These are phyloP conservation scores for Nowickia ferox DNA, from an alignment of 2,888 invertebrate genomes.

Conservation along the genomic window DNA sequence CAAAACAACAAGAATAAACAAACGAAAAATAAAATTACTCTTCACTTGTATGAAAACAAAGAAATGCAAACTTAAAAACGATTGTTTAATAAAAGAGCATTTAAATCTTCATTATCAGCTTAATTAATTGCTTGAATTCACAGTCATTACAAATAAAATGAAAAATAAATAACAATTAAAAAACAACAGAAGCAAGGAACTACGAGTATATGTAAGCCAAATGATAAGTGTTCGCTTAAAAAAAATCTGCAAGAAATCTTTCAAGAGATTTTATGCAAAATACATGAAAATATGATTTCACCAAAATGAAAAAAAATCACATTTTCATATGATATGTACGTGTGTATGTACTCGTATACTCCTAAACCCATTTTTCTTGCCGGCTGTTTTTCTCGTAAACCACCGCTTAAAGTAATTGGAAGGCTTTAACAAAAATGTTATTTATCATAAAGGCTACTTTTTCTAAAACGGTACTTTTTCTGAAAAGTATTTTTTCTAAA, in stretches of 20 bases:
- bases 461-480: too few species aligned
- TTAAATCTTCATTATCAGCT: constrained; percentile 53
- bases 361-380: too few species aligned
- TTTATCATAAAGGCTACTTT: too few species aligned
- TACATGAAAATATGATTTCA: not conserved
- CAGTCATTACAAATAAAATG: constrained; percentile 22
- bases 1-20: constrained; percentile 25
- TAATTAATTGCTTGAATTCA: constrained; percentile 54
- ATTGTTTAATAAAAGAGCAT: constrained; percentile 46
- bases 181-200: constrained; percentile 7
- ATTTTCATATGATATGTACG: too few species aligned
- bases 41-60: not conserved
- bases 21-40: constrained; percentile 11
- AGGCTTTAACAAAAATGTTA: too few species aligned
- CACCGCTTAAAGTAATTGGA: too few species aligned
- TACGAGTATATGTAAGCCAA: constrained; percentile 11
- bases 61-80: constrained; percentile 2
- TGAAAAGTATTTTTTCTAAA: too few species aligned
- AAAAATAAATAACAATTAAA: constrained; percentile 1
- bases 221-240: not conserved
- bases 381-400: too few species aligned
- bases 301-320: too few species aligned
- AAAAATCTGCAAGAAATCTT: not conserved
- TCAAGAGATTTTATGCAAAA: not conserved
- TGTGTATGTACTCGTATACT: too few species aligned